A percentile compares a stretch with the other conserved stretches of the same genome.
phyloP scores from a whole-genome alignment of 2,113 vertebrate species.

The Pholis gunnellus region DNA sequence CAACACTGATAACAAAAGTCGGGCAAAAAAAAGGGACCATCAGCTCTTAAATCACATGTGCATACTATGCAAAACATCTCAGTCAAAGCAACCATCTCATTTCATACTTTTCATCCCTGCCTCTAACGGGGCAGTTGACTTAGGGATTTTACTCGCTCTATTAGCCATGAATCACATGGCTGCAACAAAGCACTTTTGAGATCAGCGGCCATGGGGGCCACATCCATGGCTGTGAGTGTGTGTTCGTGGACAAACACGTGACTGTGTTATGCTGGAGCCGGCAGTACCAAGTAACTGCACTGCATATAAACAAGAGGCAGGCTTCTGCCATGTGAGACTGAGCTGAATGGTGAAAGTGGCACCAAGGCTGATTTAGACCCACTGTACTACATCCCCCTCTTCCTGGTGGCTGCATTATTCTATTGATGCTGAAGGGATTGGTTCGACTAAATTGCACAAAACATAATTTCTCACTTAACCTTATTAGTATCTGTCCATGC shows the following conservation, averaged over 20 bases:
- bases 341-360: conserved; percentile 33
- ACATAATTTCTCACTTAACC: not conserved
- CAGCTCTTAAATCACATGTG: conserved; percentile 52
- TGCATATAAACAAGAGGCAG: conserved; percentile 3
- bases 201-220: conserved; percentile 41
- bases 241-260: conserved; percentile 43
- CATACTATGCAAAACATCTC: conserved; percentile 35
- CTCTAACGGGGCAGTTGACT: conserved; percentile 37
- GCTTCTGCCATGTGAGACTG: conserved; percentile 40
- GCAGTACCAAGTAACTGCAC: conserved; percentile 24
- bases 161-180: conserved; percentile 50
- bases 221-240: conserved; percentile 25
- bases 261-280: conserved; percentile 32
- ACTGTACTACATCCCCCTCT: conserved; percentile 13
- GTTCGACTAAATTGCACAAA: conserved; percentile 2
- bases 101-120: conserved; percentile 43
- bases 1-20: conserved; percentile 12
- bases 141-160: conserved; percentile 52
- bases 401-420: not conserved
- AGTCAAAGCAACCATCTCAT: conserved; percentile 39
- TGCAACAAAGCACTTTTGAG: conserved; percentile 49
- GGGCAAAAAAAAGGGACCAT: not conserved
- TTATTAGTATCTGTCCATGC: not conserved
- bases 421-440: not conserved
- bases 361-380: conserved; percentile 38